Evolutionary conservation across 2,797 vertebrate species (phyloP).

Genomic region (Capromys pilorides): DNA sequence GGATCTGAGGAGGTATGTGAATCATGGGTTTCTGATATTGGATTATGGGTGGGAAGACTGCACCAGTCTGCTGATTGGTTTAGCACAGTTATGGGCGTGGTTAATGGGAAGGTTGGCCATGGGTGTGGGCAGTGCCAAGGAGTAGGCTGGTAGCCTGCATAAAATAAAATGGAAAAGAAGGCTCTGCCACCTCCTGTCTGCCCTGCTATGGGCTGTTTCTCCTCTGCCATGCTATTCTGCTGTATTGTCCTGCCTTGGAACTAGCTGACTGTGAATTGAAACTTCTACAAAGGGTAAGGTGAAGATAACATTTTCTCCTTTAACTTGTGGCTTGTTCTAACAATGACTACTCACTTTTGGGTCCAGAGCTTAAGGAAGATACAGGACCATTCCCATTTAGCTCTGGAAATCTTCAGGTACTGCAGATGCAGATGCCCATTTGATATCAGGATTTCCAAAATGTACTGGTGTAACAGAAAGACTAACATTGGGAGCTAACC

Average conservation of each 20-base stretch:
- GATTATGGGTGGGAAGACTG: neutral
- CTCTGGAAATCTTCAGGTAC: neutral
- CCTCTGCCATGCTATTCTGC: neutral
- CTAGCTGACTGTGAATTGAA: neutral
- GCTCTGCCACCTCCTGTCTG: neutral
- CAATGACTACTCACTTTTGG: neutral
- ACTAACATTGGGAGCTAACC: neutral
- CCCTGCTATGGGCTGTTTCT: neutral
- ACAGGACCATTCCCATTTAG: rapidly evolving
- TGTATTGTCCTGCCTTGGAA: neutral
- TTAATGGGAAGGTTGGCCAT: neutral
- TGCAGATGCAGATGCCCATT: neutral
- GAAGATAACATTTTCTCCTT: neutral
- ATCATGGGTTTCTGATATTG: neutral
- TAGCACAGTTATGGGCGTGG: neutral
- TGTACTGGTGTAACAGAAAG: neutral
- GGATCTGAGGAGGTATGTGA: neutral
- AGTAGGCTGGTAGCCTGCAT: neutral
- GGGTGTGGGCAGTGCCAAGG: neutral
- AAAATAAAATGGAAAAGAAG: neutral
- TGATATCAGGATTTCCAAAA: neutral
- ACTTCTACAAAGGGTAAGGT: neutral
- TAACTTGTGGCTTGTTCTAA: neutral
- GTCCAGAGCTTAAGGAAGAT: neutral
- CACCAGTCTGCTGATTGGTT: neutral